Conservation (phyloP, 2,888 invertebrate genomes). For the Lordiphosa andalusiaca region DNA sequence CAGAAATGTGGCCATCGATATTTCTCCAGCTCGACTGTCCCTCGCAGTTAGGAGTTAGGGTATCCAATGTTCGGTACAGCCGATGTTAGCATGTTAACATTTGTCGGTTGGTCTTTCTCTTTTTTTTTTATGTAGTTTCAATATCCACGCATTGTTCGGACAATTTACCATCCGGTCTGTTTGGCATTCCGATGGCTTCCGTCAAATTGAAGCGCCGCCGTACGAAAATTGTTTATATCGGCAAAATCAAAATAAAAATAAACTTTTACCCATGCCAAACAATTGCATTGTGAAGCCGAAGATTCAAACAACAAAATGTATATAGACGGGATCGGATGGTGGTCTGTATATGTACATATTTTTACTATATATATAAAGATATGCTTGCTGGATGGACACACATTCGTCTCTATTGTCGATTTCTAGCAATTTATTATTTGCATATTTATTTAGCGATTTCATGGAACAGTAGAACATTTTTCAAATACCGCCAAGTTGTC, state of each 20-base stretch:
- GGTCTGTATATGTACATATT: constrained; percentile 8
- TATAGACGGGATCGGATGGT: constrained; percentile 10
- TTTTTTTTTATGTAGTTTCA: constrained; percentile 32
- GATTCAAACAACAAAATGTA: constrained; percentile 6
- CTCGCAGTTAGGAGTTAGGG: too few species aligned
- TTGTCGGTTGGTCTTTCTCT: background rate
- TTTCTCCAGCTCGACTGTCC: too few species aligned
- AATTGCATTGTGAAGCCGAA: constrained; percentile 43
- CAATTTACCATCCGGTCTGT: constrained; percentile 42
- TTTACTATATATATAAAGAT: too few species aligned
- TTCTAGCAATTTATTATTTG: constrained; percentile 51
- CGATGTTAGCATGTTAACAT: too few species aligned
- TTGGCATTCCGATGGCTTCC: constrained; percentile 60
- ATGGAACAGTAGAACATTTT: constrained; percentile 14
- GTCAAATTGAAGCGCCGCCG: constrained; percentile 52
- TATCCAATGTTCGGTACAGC: constrained; percentile 10
- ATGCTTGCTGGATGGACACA: constrained; percentile 11
- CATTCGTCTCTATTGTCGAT: constrained; percentile 27
- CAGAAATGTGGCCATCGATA: too few species aligned
- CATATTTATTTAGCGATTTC: constrained; percentile 49
- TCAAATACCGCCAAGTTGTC: constrained; percentile 2
- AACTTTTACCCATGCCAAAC: constrained; percentile 44
- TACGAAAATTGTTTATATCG: constrained; percentile 61
- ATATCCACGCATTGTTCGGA: constrained; percentile 26
- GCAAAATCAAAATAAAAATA: constrained; percentile 62